These are phyloP conservation scores for Pseudocheirus occidentalis DNA, from an alignment of 2,797 vertebrate genomes.

Conservation along the genomic window DNA sequence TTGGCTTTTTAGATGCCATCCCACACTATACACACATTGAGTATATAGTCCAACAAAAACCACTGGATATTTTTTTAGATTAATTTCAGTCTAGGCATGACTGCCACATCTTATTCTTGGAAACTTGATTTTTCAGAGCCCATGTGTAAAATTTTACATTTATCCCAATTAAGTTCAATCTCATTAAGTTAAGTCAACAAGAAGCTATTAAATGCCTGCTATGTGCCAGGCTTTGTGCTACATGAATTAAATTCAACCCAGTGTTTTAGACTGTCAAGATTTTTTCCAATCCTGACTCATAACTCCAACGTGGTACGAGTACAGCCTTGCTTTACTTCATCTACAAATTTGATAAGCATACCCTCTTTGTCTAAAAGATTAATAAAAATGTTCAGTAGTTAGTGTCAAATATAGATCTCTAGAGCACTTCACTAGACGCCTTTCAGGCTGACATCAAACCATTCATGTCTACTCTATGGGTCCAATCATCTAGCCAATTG, in stretches of 20 bases:
- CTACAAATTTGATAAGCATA: background rate
- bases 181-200: background rate
- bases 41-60: background rate
- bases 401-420: background rate
- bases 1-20: background rate
- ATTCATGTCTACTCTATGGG: background rate
- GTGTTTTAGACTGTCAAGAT: background rate
- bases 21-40: background rate
- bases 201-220: background rate
- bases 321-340: background rate
- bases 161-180: background rate
- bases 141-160: background rate
- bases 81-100: background rate
- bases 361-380: background rate
- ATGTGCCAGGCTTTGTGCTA: background rate
- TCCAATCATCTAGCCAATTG: background rate
- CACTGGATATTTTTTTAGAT: background rate
- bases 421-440: background rate
- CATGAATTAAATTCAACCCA: background rate
- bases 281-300: background rate
- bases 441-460: background rate
- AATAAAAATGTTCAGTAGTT: background rate
- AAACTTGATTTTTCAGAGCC: background rate
- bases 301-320: background rate
- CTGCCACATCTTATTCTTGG: background rate